phyloP scores from a whole-genome alignment of 2,113 vertebrate genomes.

The Perognathus longimembris region DNA sequence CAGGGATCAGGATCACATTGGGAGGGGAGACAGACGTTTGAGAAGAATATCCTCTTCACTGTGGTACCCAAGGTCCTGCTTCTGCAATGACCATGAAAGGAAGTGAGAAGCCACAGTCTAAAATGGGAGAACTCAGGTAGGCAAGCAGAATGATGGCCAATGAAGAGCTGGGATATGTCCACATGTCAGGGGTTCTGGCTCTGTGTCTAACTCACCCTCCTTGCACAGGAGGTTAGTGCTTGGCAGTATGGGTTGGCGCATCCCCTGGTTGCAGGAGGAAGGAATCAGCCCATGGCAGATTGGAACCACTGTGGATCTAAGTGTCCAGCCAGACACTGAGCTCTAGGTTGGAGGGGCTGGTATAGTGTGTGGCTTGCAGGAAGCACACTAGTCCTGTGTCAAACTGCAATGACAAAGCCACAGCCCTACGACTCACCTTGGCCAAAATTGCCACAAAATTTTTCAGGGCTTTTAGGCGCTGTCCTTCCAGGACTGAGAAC shows the following conservation, averaged over 20 bases:
- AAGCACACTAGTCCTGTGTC: fast-evolving
- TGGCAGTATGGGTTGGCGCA: neutral
- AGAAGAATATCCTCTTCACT: neutral
- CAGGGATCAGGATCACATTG: too few relatives aligned
- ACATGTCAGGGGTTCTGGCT: neutral
- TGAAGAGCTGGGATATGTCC: neutral
- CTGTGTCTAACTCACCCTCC: neutral
- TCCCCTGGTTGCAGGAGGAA: neutral
- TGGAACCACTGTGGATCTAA: neutral
- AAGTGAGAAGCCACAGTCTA: neutral
- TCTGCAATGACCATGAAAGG: neutral
- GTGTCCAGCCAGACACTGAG: neutral
- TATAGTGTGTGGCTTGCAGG: neutral
- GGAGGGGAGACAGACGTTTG: neutral
- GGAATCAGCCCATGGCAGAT: fast-evolving
- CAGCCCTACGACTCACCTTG: constrained; percentile 88
- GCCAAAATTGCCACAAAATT: constrained; percentile 88
- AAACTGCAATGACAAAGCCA: neutral
- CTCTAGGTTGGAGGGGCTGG: neutral
- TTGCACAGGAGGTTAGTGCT: neutral
- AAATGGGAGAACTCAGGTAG: neutral
- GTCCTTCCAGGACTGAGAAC: constrained; percentile 84
- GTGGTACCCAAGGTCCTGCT: neutral
- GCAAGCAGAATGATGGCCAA: neutral
- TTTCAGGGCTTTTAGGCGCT: constrained; percentile 87